These are phyloP conservation scores for Subanguina moxae DNA, from an alignment of 1,140 invertebrate genomes.

Conservation along the genomic window DNA sequence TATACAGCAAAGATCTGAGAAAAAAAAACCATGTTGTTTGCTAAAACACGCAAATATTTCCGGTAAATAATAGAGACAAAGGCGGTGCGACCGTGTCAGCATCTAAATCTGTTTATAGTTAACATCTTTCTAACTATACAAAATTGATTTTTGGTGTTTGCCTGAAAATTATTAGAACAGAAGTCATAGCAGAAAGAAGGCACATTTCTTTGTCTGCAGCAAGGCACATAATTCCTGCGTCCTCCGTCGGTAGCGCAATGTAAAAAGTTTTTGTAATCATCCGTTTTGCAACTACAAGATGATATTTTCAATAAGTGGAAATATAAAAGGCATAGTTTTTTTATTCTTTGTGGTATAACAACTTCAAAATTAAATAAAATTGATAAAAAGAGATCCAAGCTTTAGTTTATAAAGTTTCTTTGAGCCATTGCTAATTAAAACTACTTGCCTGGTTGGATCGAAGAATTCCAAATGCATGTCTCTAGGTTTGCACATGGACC, in stretches of 20 bases:
- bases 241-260: slow-evolving; percentile 41
- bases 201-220: slow-evolving; percentile 35
- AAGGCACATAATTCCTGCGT: slow-evolving; percentile 38
- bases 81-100: slow-evolving; percentile 45
- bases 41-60: slow-evolving; percentile 46
- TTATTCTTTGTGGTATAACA: too few relatives aligned
- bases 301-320: neutral
- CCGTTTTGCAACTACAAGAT: slow-evolving; percentile 26
- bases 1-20: slow-evolving; percentile 1
- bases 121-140: neutral
- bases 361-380: neutral
- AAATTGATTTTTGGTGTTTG: slow-evolving; percentile 11
- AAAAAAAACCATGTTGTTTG: slow-evolving; percentile 27
- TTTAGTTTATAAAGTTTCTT: neutral
- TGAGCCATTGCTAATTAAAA: neutral
- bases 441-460: slow-evolving; percentile 37
- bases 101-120: slow-evolving; percentile 33
- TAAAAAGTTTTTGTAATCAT: slow-evolving; percentile 45
- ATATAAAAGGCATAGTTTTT: slow-evolving; percentile 12
- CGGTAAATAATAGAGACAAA: slow-evolving; percentile 43
- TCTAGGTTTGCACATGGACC: slow-evolving; percentile 44
- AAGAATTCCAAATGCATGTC: slow-evolving; percentile 46
- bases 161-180: slow-evolving; percentile 37
- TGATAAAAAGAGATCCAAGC: too few relatives aligned
- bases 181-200: slow-evolving; percentile 46